These are phyloP conservation scores for Trematomus bernacchii DNA, from an alignment of 2,797 vertebrate species.

Conservation along the genomic window DNA sequence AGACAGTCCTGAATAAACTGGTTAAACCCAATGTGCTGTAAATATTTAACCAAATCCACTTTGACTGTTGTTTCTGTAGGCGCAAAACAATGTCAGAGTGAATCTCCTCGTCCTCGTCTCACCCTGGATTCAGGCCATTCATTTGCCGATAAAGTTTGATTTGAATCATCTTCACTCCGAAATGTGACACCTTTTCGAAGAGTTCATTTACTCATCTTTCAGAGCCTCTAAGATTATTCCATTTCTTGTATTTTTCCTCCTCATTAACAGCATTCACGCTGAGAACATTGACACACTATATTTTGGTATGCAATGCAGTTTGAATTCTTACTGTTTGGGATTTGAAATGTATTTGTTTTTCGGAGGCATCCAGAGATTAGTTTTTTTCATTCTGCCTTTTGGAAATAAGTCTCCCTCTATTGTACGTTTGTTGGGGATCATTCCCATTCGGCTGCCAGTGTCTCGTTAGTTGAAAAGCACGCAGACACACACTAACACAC, in stretches of 20 bases:
- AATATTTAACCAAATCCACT: slow-evolving; percentile 56
- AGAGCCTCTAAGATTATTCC: background rate
- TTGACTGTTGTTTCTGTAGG: slow-evolving; percentile 47
- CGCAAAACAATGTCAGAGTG: slow-evolving; percentile 22
- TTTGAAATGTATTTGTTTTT: slow-evolving; percentile 33
- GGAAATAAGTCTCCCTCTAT: slow-evolving; percentile 20
- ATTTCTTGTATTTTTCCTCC: background rate
- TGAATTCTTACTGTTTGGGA: slow-evolving; percentile 18
- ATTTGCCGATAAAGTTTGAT: slow-evolving; percentile 20
- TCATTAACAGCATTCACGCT: slow-evolving; percentile 36
- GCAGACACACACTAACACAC: slow-evolving; percentile 38
- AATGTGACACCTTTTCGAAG: slow-evolving; percentile 13
- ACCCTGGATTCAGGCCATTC: slow-evolving; percentile 17
- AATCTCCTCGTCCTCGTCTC: slow-evolving; percentile 23
- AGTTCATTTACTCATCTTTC: background rate
- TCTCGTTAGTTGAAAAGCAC: slow-evolving; percentile 20
- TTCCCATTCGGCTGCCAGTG: slow-evolving; percentile 25
- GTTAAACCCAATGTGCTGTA: slow-evolving; percentile 23
- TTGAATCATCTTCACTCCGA: background rate
- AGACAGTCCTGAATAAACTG: background rate
- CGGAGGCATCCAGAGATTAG: slow-evolving; percentile 31
- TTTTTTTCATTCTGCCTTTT: slow-evolving; percentile 49
- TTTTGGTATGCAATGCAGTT: slow-evolving; percentile 9
- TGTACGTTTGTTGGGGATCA: slow-evolving; percentile 20
- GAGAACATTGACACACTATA: slow-evolving; percentile 3